Evolutionary conservation across 2,113 vertebrate genomes (phyloP).

Genomic region (Zosterops pallidus): DNA sequence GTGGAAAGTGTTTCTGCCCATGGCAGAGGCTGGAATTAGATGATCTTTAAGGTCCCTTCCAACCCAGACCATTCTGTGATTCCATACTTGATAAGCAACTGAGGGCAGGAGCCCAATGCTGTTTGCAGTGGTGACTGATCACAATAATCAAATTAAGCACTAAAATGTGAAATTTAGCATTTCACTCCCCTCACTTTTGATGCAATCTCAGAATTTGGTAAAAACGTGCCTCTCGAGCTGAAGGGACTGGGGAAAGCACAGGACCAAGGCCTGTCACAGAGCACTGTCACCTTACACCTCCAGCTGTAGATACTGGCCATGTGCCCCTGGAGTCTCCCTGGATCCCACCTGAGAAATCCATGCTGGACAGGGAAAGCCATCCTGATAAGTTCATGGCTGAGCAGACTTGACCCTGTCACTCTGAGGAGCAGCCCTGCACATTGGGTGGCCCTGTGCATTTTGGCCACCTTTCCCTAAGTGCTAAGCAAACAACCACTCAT

Average conservation of each 20-base stretch:
- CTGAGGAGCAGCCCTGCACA: background rate
- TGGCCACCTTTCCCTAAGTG: background rate
- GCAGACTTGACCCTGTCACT: background rate
- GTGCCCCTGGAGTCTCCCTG: background rate
- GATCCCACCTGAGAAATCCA: background rate
- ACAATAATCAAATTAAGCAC: background rate
- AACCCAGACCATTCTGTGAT: background rate
- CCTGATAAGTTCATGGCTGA: accelerated
- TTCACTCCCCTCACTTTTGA: background rate
- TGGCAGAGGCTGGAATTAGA: accelerated
- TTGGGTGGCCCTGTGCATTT: background rate
- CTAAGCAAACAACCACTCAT: background rate
- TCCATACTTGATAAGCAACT: accelerated
- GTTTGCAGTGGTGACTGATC: background rate
- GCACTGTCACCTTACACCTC: accelerated
- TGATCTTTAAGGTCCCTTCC: background rate
- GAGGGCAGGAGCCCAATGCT: background rate
- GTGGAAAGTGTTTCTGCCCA: background rate
- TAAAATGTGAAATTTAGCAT: background rate
- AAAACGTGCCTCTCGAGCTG: background rate
- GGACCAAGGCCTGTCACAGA: background rate
- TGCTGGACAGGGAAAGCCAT: background rate
- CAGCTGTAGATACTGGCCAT: background rate
- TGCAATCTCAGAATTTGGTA: background rate
- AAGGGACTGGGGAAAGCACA: background rate